phyloP scores from a whole-genome alignment of 2,888 invertebrate species.

The Papilio gigon region DNA sequence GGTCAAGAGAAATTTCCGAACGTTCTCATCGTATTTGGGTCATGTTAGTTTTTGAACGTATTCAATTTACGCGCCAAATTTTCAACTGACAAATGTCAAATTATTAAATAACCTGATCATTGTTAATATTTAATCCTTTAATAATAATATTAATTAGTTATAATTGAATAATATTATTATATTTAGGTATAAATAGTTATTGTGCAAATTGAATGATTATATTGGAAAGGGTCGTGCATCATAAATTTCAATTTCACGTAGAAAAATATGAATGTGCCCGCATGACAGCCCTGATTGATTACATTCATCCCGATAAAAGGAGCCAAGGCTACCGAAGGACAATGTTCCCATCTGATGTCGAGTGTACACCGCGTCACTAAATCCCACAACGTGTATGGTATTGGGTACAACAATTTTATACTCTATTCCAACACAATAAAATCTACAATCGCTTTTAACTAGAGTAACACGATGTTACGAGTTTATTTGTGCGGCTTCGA shows the following conservation, averaged over 20 bases:
- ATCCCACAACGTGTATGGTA: slow-evolving; percentile 15
- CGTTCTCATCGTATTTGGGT: slow-evolving; percentile 63
- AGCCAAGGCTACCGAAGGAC: slow-evolving; percentile 79
- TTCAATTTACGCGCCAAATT: slow-evolving; percentile 43
- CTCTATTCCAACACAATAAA: neutral
- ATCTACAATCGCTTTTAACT: neutral
- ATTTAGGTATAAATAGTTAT: neutral
- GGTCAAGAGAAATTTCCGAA: slow-evolving; percentile 66
- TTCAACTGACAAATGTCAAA: neutral
- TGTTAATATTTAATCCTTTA: neutral
- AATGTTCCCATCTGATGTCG: slow-evolving; percentile 62
- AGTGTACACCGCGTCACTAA: slow-evolving; percentile 34
- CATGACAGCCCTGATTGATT: slow-evolving; percentile 64
- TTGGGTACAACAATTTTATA: slow-evolving; percentile 1
- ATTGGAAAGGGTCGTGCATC: slow-evolving; percentile 31
- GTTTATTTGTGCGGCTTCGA: slow-evolving; percentile 33
- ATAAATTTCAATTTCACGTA: slow-evolving; percentile 61
- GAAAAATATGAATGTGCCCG: slow-evolving; percentile 58
- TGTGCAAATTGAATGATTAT: slow-evolving; percentile 40
- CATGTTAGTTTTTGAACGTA: slow-evolving; percentile 62
- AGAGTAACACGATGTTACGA: neutral
- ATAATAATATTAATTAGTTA: slow-evolving; percentile 2
- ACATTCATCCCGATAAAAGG: slow-evolving; percentile 60
- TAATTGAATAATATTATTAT: neutral
- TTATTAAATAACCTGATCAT: neutral